phyloP scores from a whole-genome alignment of 92 coral and sea anemone genomes.

The Palythoa grandis region DNA sequence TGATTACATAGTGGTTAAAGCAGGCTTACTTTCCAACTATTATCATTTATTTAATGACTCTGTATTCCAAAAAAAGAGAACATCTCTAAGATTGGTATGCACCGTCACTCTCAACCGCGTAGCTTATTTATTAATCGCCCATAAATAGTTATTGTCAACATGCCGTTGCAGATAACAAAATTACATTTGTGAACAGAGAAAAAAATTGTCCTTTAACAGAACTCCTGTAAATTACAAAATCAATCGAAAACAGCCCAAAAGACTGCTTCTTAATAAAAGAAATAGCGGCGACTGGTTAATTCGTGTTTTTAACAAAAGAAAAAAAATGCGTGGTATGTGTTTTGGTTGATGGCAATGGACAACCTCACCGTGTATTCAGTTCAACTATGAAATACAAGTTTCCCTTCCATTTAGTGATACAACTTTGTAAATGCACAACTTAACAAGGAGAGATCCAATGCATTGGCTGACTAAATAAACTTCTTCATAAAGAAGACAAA shows the following conservation, averaged over 20 bases:
- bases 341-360: slow-evolving; percentile 13
- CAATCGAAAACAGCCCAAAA: background rate
- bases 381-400: background rate
- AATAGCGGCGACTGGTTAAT: slow-evolving; percentile 14
- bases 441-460: background rate
- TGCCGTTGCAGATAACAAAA: background rate
- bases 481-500: slow-evolving; percentile 2
- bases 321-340: slow-evolving; percentile 19
- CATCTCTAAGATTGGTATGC: background rate
- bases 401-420: background rate
- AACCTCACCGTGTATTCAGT: background rate
- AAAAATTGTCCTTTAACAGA: background rate
- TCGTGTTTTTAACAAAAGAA: slow-evolving; percentile 32
- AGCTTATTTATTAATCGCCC: background rate
- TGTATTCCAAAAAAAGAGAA: background rate
- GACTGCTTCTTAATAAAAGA: slow-evolving; percentile 28
- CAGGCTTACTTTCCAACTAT: background rate
- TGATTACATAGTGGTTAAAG: background rate
- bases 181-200: background rate
- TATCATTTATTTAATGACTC: background rate
- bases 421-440: background rate
- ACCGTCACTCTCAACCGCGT: background rate
- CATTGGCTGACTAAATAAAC: background rate
- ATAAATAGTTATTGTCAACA: background rate
- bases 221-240: background rate